Conservation (phyloP, 2,113 vertebrate genomes). For the Tautogolabrus adspersus region DNA sequence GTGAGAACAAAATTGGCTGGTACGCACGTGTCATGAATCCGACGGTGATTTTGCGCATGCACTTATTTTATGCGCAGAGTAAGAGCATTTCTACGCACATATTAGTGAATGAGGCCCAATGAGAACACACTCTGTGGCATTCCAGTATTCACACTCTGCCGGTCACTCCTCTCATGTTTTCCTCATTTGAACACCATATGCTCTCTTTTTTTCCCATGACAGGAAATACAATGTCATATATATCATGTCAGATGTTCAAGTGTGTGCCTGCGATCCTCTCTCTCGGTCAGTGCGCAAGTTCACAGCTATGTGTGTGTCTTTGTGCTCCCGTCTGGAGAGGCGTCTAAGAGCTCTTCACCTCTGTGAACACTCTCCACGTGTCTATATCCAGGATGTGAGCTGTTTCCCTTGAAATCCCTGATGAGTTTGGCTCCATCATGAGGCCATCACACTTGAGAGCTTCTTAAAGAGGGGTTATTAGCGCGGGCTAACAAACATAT, state of each 20-base stretch:
- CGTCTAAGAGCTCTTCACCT: slow-evolving; percentile 51
- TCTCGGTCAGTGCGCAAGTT: neutral
- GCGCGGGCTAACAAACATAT: slow-evolving; percentile 51
- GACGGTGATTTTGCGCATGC: too few species aligned
- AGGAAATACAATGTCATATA: neutral
- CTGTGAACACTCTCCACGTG: slow-evolving; percentile 17
- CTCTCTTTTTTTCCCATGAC: neutral
- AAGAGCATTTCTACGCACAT: too few species aligned
- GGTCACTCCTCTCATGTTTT: neutral
- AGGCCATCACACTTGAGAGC: slow-evolving; percentile 44
- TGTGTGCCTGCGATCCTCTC: neutral
- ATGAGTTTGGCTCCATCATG: slow-evolving; percentile 48
- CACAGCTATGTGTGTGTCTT: neutral
- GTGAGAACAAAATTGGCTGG: too few species aligned
- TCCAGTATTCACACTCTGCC: neutral
- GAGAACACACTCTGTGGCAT: too few species aligned
- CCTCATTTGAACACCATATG: neutral
- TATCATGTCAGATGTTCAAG: slow-evolving; percentile 11
- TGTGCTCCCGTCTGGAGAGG: slow-evolving; percentile 23
- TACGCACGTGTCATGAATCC: too few species aligned
- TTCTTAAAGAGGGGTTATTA: slow-evolving; percentile 54
- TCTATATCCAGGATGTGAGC: slow-evolving; percentile 44
- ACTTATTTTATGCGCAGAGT: too few species aligned
- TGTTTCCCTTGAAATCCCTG: slow-evolving; percentile 32
- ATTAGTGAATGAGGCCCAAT: too few species aligned